Base-by-base conservation (phyloP, 2,113 vertebrate species). In the Cercopithecus mona region DNA sequence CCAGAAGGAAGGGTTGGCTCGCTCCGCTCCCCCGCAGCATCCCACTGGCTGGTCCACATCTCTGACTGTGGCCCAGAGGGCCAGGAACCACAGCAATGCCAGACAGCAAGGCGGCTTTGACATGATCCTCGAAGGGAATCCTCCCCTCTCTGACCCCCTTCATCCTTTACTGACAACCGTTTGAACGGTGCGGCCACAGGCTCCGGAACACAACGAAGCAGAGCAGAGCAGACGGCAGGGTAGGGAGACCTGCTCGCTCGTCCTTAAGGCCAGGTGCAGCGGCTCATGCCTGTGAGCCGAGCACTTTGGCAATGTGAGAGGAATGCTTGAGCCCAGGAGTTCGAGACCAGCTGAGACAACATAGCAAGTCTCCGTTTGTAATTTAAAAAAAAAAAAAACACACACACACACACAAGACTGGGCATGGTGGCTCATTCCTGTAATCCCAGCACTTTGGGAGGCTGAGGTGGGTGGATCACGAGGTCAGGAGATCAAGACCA, bases 221-320 rank as follows among this genome's bases (percentile, higher is more conserved):
- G 11, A 25, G 11, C 43, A 25, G 7, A 22, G 43, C 86, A 40
- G 35, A 50, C 1, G 1, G 43, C n/a, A 4, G 85, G 27, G 30
- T 8, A 0, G 57, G 40, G 66, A 57, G 18, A n/a, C 1, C 10
- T 2, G 40, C 23, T 40, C 32, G 0, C 4, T 32, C 0, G 3
- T 70, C 68, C 1, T 3, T 48, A 64, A 64, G 27, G 61, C 61
- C 61, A 64, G 61, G 61, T 64, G 13, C 59, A 5, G 59, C 12
- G 25, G 59, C 59, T 61, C 61, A 64, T 32, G 27, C 61, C 30
- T 64, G 27, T 64, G 27, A 64, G 61, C 5, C 27, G 2, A 64
- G 61, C 27, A 32, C 27, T 64, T 32, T 64, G 61, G 61, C 27
- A 64, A 64, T 12, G 27, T 64, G 27, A 64, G 27, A 14, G 61